Evolutionary conservation across 2,797 vertebrate species (phyloP), one percentile per base, ranked within the genome.

Genomic region (Chrosomus eos): DNA sequence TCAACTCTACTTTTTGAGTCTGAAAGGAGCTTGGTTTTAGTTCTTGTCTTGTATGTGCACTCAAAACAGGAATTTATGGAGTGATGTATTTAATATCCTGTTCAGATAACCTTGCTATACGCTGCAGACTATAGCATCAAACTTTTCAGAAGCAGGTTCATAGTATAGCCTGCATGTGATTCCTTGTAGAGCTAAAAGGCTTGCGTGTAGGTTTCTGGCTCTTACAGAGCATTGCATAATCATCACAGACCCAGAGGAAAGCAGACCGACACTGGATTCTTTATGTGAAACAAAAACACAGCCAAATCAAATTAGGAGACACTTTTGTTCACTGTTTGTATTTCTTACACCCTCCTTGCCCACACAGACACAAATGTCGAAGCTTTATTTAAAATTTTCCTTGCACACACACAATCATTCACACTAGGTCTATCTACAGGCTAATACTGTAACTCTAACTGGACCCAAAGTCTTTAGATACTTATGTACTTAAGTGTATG

Each of bases 181-280:
- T 68, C 31, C 21, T 80, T 21, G 33, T 31, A 26, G 60, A 48
- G 43, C 77, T 67, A 28, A 51, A 80, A 66, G 26, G 5, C 36
- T 66, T 70, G 45, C 1, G 16, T 53, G 64, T 26, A 33, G 48
- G 36, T 70, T 38, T 77, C 33, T 79, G 83, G 64, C 80, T 81
- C 31, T 48, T 53, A 36, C 43, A 38, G 28, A 53, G n/a, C 31
- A 68, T 71, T 81, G 80, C 67, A 45, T 71, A 81, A 81, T 60
- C 66, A 53, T 55, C n/a, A 43, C 26, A 72, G n/a, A 62, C 67
- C 16, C 23, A 64, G 38, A 36, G 8, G 38, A 66, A 74, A 48
- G 31, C 81, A 64, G 55, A 33, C 21, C 0, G 21, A 64, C 40
- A 73, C 28, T 36, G 40, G 28, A 36, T 64, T 64, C 70, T 74